These are phyloP conservation scores for Emydura subglobosa DNA, from an alignment of 2,113 vertebrate genomes.

Conservation along the genomic window DNA sequence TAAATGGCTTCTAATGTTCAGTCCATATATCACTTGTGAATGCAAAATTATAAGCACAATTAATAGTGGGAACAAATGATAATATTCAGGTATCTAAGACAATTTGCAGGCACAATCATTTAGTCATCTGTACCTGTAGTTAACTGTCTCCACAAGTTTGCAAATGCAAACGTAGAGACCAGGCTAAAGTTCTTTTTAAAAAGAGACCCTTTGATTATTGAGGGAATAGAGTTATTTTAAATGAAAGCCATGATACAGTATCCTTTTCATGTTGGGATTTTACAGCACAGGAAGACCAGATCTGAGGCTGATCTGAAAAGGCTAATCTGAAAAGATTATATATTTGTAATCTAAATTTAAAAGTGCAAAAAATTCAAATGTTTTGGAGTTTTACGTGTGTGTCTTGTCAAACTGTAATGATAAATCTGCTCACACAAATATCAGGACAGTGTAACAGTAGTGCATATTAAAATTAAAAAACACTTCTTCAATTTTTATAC, in stretches of 20 bases:
- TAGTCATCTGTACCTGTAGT: not conserved
- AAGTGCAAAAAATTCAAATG: not conserved
- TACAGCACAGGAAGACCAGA: not conserved
- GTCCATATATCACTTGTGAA: not conserved
- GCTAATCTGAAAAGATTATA: not conserved
- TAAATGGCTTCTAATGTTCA: not conserved
- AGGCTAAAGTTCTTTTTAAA: constrained; percentile 11
- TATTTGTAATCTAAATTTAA: not conserved
- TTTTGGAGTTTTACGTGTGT: not conserved
- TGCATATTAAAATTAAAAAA: not conserved
- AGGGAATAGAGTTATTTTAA: constrained; percentile 10
- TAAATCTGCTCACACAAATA: not conserved
- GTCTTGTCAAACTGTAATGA: not conserved
- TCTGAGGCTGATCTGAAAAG: not conserved
- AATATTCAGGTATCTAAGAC: not conserved
- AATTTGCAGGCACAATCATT: not conserved
- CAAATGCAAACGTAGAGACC: not conserved
- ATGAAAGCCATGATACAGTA: constrained; percentile 9
- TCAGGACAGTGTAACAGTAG: too few species aligned
- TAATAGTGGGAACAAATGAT: not conserved
- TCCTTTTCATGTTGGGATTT: not conserved
- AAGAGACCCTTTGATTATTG: not conserved
- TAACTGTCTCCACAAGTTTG: not conserved
- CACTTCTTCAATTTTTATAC: not conserved
- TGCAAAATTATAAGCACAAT: not conserved